Evolutionary conservation across 2,888 invertebrate species (phyloP), one percentile per base, ranked within the genome.

Genomic region (Dolichopus griseipennis): DNA sequence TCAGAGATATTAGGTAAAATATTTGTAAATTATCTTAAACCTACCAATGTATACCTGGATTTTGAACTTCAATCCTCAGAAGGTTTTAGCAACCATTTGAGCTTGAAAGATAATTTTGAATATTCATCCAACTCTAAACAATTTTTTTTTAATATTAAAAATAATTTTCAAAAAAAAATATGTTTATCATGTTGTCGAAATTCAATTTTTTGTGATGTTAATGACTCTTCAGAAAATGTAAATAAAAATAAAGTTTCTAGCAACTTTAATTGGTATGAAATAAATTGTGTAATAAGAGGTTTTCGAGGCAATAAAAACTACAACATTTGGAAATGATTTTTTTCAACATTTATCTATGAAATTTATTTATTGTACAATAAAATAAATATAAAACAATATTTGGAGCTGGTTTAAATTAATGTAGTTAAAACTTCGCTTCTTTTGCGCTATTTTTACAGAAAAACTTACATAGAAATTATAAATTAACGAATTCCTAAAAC

Each of bases 21-120:
- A 1, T 71, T 71, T 52, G 69, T 69, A 1, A 61, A 41, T 6
- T 43, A 67, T 52, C 20, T 71, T 5, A 43, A 52, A 5, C 18
- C 67, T 27, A 71, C 71, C 15, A 71, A 71, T 64, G 68, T 68
- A 66, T 71, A 68, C 66, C n/a, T 71, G 3, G 69, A 70, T 22
- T 22, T 71, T 7, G 67, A 70, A 65, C 63, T 68, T 2, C 12
- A 61, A 34, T 8, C 20, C 5, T 15, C 62, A 1, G 9, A 27
- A 34, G 27, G 15, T 10, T 63, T 62, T 5, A 64, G 15, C 64
- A 65, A 70, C 20, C 12, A 64, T 52, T 69, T 71, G 18, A 52
- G 62, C 27, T 43, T 67, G 22, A 71, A 71, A n/a, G 71, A 69
- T 18, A 33, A 20, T 7, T 12, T 27, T 27, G 68, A 69, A 22